A percentile compares a stretch with the other conserved stretches of the same genome.
Conservation (phyloP, 2,113 vertebrate species). For the Mixornis gularis region DNA sequence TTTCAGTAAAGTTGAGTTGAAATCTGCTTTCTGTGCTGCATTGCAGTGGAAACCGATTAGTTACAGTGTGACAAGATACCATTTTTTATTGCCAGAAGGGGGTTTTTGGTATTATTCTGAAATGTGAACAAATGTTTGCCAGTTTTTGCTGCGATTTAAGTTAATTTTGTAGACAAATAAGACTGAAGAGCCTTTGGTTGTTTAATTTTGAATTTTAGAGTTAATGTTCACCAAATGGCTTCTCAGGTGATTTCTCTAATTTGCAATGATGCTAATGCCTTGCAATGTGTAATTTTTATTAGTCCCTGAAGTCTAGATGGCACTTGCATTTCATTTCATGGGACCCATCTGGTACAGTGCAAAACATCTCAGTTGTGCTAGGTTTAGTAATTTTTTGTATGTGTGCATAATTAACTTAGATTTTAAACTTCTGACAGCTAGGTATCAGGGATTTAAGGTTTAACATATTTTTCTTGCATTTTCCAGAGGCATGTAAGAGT, state of each 20-base stretch:
- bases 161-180: background rate
- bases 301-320: background rate
- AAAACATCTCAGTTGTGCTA: background rate
- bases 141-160: background rate
- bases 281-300: background rate
- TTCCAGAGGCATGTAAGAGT: background rate
- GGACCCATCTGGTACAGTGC: background rate
- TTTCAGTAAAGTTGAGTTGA: conserved; percentile 12
- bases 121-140: background rate
- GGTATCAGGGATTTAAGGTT: background rate
- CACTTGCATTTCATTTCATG: background rate
- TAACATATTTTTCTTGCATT: background rate
- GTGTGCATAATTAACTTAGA: background rate
- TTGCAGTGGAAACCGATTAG: conserved; percentile 15
- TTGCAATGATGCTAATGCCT: background rate
- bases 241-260: background rate
- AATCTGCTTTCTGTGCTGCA: conserved; percentile 26
- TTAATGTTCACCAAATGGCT: background rate
- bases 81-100: conserved; percentile 1
- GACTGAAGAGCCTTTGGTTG: background rate
- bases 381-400: background rate
- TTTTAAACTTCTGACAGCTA: background rate
- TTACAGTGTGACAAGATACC: background rate
- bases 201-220: background rate
- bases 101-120: background rate